Conservation (phyloP, 1,140 invertebrate genomes). For the Akabosia matsudoensis region DNA sequence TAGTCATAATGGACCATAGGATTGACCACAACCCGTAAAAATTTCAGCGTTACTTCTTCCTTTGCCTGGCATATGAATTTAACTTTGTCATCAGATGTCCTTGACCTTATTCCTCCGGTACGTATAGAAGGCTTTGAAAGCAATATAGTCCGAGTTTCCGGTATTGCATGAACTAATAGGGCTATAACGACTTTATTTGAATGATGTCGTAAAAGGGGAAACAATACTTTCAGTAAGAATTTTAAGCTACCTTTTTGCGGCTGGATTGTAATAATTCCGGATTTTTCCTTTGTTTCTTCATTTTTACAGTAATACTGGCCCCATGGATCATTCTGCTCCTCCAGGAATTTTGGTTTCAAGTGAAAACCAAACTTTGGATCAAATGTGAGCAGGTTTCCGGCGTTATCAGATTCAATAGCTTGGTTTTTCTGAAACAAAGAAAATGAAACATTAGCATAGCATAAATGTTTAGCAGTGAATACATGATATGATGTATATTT, state of each 20-base stretch:
- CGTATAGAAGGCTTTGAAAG: neutral
- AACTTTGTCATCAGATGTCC: neutral
- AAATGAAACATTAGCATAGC: neutral
- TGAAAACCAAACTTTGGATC: conserved; percentile 23
- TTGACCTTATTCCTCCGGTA: neutral
- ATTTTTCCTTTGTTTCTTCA: conserved; percentile 17
- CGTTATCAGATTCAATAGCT: neutral
- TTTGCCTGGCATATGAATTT: conserved; percentile 32
- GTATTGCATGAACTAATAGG: neutral
- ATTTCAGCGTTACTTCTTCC: conserved; percentile 28
- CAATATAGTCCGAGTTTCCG: neutral
- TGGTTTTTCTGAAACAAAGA: conserved; percentile 7
- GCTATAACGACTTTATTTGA: neutral
- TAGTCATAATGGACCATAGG: conserved; percentile 11
- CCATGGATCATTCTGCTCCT: conserved; percentile 26
- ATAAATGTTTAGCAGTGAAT: conserved; percentile 1
- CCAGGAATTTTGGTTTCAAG: conserved; percentile 25
- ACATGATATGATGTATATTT: neutral
- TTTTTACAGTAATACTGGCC: conserved; percentile 11
- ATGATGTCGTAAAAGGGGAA: neutral
- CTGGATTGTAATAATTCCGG: neutral
- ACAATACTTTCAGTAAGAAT: neutral
- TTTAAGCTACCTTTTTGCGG: neutral
- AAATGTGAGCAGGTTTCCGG: neutral
- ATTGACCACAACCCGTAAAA: conserved; percentile 9